Base-by-base conservation (phyloP, 2,888 invertebrate genomes). In the Pediacus dermestoides region DNA sequence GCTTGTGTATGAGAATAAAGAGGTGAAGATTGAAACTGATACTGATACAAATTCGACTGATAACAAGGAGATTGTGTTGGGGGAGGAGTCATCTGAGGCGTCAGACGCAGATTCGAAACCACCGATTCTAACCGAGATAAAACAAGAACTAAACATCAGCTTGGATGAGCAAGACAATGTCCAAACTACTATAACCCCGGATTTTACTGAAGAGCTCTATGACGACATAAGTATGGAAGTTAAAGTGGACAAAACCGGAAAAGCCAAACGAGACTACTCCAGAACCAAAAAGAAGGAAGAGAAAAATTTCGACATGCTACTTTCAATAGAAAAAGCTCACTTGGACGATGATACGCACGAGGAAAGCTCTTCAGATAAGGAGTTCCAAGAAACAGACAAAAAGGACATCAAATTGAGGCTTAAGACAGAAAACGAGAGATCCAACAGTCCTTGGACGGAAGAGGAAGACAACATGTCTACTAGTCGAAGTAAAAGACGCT, bases 201-300 rank as follows among this genome's bases (percentile, higher is more conserved):
- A 65, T 32, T 64, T 60, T 44, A 44, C 53, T 1, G 63, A 63
- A 23, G 63, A 64, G 26, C 48, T 67, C 12, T 66, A 65, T 35
- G 80, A 80, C 44, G 79, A 80, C 42, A 71, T 77, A 0, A 75
- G 74, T 0, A 78, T 78, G 72, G 77, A 77, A 67, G 76, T 77
- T 18, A 77, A 78, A 63, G 74, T 77, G 50, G 79, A 79, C 40
- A 80, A 80, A 48, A 74, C 74, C 4, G 80, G 78, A 0, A 79
- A 77, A 58, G 75, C 75, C 48, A 79, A 75, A 52, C 66, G 77
- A 11, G 81, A 81, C 55, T 80, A 80, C 53, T 80, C 80, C 0
- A 66, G 81, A 6, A 69, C 65, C 11, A 71, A 71, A 44, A 66
- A 67, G 31, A 69, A 68, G 37, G 68, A 49, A 32, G 48, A 49